Percentiles rank a stretch among this genome's conserved stretches.
Evolutionary conservation across 2,797 vertebrate species (phyloP).

Genomic region (Enteromius fasciolatus): DNA sequence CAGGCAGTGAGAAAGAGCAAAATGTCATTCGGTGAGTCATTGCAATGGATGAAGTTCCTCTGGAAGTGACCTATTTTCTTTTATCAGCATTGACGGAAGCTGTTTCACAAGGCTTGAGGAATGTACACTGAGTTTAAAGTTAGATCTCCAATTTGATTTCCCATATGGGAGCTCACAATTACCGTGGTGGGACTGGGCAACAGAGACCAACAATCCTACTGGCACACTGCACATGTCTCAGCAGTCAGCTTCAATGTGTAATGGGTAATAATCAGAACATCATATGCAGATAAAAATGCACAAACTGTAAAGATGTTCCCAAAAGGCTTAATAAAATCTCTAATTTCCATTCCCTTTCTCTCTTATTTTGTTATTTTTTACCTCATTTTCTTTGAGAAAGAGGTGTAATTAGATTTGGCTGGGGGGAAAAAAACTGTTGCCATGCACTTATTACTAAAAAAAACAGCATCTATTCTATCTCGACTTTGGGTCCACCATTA

Average conservation of each 20-base stretch:
- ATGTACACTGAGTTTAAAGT: conserved; percentile 23
- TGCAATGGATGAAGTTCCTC: conserved; percentile 10
- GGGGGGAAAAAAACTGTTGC: background rate
- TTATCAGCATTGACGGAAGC: conserved; percentile 13
- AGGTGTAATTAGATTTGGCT: conserved; percentile 7
- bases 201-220: conserved; percentile 3
- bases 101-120: conserved; percentile 46
- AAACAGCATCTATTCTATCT: background rate
- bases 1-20: conserved; percentile 6
- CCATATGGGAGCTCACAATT: conserved; percentile 37
- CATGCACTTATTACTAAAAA: conserved; percentile 18
- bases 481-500: conserved; percentile 2
- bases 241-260: conserved; percentile 43
- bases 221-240: conserved; percentile 40
- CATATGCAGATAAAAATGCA: conserved; percentile 43
- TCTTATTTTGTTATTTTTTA: background rate
- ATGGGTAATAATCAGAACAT: conserved; percentile 20
- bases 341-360: background rate
- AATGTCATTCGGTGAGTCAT: background rate
- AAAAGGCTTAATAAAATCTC: conserved; percentile 36
- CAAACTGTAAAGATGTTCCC: conserved; percentile 37
- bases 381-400: background rate
- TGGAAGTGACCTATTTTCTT: conserved; percentile 25
- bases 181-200: conserved; percentile 8
- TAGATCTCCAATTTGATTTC: conserved; percentile 24